Evolutionary conservation across 2,113 vertebrate species (phyloP).

Genomic region (Salvator merianae): DNA sequence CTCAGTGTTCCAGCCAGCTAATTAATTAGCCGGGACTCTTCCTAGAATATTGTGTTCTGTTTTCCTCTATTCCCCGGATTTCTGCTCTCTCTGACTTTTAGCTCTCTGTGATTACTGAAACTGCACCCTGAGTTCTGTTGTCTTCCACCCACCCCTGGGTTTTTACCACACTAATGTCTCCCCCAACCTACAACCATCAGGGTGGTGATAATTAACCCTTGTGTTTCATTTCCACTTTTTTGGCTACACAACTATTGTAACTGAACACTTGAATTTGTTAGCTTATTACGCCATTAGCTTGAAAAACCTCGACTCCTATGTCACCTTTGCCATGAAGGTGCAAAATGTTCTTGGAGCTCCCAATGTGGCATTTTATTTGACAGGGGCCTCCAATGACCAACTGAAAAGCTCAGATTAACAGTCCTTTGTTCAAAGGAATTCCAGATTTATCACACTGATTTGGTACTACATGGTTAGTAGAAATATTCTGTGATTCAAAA

Average conservation of each 20-base stretch:
- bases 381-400: not conserved
- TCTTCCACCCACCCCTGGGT: not conserved
- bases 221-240: not conserved
- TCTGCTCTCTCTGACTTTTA: not conserved
- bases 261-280: not conserved
- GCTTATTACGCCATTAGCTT: accelerated
- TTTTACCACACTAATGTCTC: not conserved
- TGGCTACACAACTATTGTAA: not conserved
- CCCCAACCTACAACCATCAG: not conserved
- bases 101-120: not conserved
- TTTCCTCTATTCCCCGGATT: too few relatives aligned
- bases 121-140: not conserved
- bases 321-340: not conserved
- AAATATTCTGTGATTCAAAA: not conserved
- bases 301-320: slow-evolving; percentile 4
- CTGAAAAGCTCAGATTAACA: not conserved
- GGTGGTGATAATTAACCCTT: not conserved
- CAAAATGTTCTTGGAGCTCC: not conserved
- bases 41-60: not conserved
- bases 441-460: slow-evolving; percentile 6
- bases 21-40: not conserved
- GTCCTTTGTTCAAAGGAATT: not conserved
- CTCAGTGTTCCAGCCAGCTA: not conserved
- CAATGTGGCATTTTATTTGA: not conserved
- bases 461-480: not conserved